A percentile compares a stretch with the other conserved stretches of the same genome.
Conservation (phyloP, 2,888 invertebrate genomes). For the Acrocyrtus sp. region DNA sequence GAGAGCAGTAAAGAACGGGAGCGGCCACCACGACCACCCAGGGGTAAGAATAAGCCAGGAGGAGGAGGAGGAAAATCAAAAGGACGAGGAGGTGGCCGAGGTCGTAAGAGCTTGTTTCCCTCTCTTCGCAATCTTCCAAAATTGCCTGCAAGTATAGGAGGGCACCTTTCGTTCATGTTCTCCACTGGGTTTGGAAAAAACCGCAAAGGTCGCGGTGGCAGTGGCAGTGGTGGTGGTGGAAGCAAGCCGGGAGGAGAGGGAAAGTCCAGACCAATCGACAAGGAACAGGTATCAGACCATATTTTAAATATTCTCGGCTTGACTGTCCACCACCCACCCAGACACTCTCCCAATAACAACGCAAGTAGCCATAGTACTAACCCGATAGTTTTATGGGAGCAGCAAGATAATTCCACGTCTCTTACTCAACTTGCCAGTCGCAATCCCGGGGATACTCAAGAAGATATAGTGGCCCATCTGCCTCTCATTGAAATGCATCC, state of each 20-base stretch:
- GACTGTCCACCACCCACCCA: constrained; percentile 24
- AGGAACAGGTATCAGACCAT: constrained; percentile 37
- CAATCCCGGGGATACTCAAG: constrained; percentile 10
- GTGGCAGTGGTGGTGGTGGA: not conserved
- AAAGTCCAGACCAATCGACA: constrained; percentile 8
- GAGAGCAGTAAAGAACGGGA: not conserved
- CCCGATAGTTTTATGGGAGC: constrained; percentile 20
- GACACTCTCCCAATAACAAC: constrained; percentile 2
- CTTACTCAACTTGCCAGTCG: constrained; percentile 16
- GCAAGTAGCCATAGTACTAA: constrained; percentile 4
- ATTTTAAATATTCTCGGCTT: constrained; percentile 38
- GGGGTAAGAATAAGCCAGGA: too few relatives aligned
- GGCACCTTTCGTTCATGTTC: constrained; percentile 27
- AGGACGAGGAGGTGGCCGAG: not conserved
- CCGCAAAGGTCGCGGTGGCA: constrained; percentile 2
- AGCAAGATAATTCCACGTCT: constrained; percentile 21
- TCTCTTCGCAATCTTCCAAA: constrained; percentile 8
- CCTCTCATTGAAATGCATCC: too few relatives aligned
- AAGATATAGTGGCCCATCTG: too few relatives aligned
- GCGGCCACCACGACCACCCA: too few relatives aligned
- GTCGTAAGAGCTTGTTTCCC: constrained; percentile 8
- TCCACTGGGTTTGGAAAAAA: constrained; percentile 18
- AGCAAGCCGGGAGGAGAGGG: not conserved
- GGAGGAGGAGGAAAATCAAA: constrained; percentile 7
- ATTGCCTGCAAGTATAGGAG: constrained; percentile 18